Base-by-base conservation (phyloP, 1,140 invertebrate genomes). In the Pogonus chalceus region DNA sequence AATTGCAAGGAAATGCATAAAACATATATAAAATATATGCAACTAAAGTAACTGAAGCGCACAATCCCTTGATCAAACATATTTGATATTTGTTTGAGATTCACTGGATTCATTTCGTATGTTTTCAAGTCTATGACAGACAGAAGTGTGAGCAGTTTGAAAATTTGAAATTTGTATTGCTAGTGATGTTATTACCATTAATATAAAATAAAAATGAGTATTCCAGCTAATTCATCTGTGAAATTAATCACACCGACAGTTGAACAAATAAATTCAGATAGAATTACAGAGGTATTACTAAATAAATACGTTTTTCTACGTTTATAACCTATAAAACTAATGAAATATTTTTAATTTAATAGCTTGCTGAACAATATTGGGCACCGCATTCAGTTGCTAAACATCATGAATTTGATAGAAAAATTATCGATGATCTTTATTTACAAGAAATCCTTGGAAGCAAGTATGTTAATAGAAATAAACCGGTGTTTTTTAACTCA, bases 341-440 rank as follows among this genome's bases (percentile, higher is more conserved):
- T n/a, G n/a, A 1, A 7, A 53, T 26, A 55, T 26, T 46, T 55
- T 43, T 51, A 50, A 46, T 56, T 66, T 72, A 74, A 60, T 65
- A 92, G 89, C 73, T 92, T 54, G 89, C 90, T 3, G 85, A 85
- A 59, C 81, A 90, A 67, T 92, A 92, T 67, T 95, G 92, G 92
- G 84, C 88, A 1, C 88, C 88, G 1, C 81, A 90, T 63, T 84
- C 86, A 0, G 72, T 76, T 50, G 74, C 79, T 10, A 73, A 80
- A 9, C 85, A 88, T 71, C 64, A 80, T 58, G 76, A 82, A 22
- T 92, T 82, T 66, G 80, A 88, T 74, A 64, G 81, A 20, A 70
- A 83, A 56, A 79, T 92, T 57, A 80, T 92, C 35, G 87, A 90
- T 63, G 80, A 88, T 61, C 85, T 92, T 61, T 92, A 92, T 64